Conservation (phyloP, 2,797 vertebrate genomes). For the Melopsittacus undulatus region DNA sequence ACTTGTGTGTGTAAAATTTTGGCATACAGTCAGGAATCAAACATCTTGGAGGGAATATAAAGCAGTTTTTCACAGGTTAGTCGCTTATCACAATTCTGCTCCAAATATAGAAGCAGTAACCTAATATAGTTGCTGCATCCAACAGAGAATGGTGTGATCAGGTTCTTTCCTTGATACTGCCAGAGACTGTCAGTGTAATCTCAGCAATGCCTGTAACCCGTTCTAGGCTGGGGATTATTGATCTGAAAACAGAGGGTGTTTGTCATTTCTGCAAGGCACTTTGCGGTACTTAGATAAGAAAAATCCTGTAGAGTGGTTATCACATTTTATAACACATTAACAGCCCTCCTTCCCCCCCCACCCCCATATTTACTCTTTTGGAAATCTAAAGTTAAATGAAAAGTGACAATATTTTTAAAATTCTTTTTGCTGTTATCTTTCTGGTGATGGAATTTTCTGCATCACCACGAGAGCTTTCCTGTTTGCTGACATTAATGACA, state of each 20-base stretch:
- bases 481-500: not conserved
- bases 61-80: not conserved
- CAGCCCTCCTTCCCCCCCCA: accelerated
- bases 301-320: not conserved
- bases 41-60: not conserved
- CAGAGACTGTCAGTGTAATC: not conserved
- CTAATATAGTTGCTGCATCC: not conserved
- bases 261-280: not conserved
- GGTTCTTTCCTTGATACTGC: not conserved
- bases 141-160: not conserved
- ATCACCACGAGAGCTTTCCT: not conserved
- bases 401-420: not conserved
- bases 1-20: not conserved
- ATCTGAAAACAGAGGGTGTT: not conserved
- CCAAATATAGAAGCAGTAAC: not conserved
- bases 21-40: not conserved
- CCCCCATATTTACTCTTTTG: not conserved
- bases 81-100: not conserved
- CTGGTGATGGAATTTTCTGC: not conserved
- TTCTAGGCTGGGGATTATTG: not conserved
- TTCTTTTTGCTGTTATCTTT: not conserved
- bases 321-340: not conserved
- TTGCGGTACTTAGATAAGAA: not conserved
- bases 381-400: not conserved
- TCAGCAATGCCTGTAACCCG: not conserved